These are phyloP conservation scores for Addax nasomaculatus DNA, from an alignment of 2,113 vertebrate genomes.

Conservation along the genomic window DNA sequence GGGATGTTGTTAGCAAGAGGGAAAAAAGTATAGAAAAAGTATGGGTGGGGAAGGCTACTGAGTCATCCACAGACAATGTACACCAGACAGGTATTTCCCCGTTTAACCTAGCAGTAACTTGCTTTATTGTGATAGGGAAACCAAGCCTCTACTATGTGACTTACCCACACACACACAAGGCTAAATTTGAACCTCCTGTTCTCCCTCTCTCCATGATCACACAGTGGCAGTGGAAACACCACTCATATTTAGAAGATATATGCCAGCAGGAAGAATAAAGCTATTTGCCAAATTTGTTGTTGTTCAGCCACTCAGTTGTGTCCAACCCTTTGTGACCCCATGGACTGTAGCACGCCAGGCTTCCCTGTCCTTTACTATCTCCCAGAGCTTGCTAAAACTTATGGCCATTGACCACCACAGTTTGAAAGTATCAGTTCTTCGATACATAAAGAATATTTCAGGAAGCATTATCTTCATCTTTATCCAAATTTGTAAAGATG, in stretches of 20 bases:
- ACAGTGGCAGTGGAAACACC: neutral
- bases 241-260: neutral
- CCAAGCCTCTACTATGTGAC: neutral
- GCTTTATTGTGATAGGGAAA: neutral
- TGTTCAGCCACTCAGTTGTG: neutral
- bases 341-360: neutral
- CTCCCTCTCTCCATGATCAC: neutral
- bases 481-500: neutral
- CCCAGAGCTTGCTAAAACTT: neutral
- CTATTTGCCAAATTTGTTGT: neutral
- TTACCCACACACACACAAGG: neutral
- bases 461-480: neutral
- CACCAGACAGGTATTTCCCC: neutral
- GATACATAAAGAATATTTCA: neutral
- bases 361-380: neutral
- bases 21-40: neutral
- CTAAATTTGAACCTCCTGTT: neutral
- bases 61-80: neutral
- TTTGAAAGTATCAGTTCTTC: neutral
- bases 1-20: neutral
- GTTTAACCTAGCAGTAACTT: neutral
- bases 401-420: neutral
- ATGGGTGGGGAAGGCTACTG: neutral
- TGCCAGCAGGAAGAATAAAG: neutral
- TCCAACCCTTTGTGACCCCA: neutral